Conservation (phyloP, 2,113 vertebrate genomes). For the Pycnonotus jocosus region DNA sequence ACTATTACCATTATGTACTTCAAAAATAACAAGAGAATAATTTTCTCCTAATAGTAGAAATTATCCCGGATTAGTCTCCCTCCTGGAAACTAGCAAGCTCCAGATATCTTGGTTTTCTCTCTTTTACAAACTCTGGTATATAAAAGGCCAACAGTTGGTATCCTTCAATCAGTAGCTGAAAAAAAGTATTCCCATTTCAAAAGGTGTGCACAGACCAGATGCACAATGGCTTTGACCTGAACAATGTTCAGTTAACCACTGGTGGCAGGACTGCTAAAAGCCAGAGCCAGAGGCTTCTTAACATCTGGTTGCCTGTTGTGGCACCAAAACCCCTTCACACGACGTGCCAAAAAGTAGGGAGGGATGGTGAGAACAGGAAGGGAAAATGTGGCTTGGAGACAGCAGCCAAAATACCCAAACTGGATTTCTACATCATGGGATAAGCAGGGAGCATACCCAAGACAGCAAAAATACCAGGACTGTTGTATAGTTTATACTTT, state of each 20-base stretch:
- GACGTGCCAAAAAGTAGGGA: neutral
- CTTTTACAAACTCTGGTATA: neutral
- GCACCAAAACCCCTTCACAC: neutral
- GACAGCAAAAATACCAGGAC: neutral
- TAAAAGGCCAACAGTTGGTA: neutral
- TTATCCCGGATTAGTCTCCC: neutral
- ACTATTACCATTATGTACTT: constrained; percentile 14
- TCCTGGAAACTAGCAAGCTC: neutral
- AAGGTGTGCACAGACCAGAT: neutral
- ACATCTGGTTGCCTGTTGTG: neutral
- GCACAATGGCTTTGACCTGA: neutral
- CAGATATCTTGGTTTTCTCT: neutral
- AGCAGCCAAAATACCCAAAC: neutral
- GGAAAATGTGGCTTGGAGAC: neutral
- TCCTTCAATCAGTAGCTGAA: neutral
- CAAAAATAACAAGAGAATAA: neutral
- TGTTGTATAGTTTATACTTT: neutral
- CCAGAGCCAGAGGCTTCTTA: neutral
- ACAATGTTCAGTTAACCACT: rapidly evolving
- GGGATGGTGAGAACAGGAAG: neutral
- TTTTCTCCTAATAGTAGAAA: constrained; percentile 26
- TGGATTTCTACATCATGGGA: neutral
- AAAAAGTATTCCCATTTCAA: neutral
- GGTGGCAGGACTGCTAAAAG: neutral
- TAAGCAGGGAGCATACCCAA: neutral